Evolutionary conservation across 2,888 invertebrate genomes (phyloP), one percentile per base, ranked within the genome.

Genomic region (Boloria euphrosyne): DNA sequence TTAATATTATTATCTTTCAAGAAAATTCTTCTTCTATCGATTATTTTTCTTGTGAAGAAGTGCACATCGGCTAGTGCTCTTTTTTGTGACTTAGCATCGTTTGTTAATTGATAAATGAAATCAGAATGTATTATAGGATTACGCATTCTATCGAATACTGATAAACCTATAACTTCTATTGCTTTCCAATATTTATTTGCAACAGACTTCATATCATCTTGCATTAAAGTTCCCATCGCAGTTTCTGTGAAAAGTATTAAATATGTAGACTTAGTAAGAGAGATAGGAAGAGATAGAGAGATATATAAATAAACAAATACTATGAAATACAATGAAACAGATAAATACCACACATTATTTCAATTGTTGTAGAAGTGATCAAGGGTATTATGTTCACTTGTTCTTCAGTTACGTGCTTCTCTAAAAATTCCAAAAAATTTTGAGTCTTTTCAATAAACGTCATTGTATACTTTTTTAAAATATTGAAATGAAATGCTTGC

Each of bases 181-280:
- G 69, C 70, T 66, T 68, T 68, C 14, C 71, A 69, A 62, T 73
- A 73, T 64, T 71, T 71, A 10, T 38, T 49, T 13, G 62, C 63
- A 27, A 68, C 65, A 10, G 68, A 53, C 44, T 66, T 60, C 47
- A 70, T 68, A 31, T 58, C 67, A 18, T 62, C 62, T 27, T 59
- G 49, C 59, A 71, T 66, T 22, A 69, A 67, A 1, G 64, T 70
- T 13, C 71, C 71, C 70, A 73, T 70, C n/a, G 71, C 66, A 10
- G 73, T 73, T 70, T 73, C 73, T 73, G 60, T 17, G 67, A 71
- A 43, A 93, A 17, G 10, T 38, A 10, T 38, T 38, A 2, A 38
- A 10, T 7, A 38, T 38, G 1, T 38, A 10, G 31, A 38, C 7
- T 38, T 38, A 38, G 1, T 38, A 38, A 10, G 10, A 38, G 31